Base-by-base conservation (phyloP, 2,113 vertebrate genomes). In the Falco punctatus region DNA sequence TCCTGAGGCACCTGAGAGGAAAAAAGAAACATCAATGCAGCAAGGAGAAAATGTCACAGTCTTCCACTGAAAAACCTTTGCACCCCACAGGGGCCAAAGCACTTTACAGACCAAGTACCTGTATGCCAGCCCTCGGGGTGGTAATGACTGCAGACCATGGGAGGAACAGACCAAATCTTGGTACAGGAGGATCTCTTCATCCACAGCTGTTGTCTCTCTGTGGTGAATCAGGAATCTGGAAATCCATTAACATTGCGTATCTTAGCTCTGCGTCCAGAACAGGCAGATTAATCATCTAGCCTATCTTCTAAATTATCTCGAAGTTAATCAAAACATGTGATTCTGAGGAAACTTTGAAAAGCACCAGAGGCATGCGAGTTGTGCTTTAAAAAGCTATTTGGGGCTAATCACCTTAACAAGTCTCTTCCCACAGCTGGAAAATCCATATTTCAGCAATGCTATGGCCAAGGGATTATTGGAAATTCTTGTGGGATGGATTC, bases 261-360 rank as follows among this genome's bases (percentile, higher is more conserved):
- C 19, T 87, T 75, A 91, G 49, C 32, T 91, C 55, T 58, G 22
- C 19, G 3, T 71, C 24, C 51, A 73, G 66, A 95, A 82, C 4
- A 85, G 54, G 22, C 24, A 73, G 32, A 93, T 81, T 82, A 85
- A 85, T 88, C 21, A 83, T 33, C 49, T 80, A 49, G 24, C 51
- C 44, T 81, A 42, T 72, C 70, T 80, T 92, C 30, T 80, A 88
- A 95, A 82, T 54, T 65, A 70, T 58, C 55, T 64, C 71, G 32
- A 72, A 94, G 24, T 93, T 30, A 96, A 77, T 88, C 74, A 94
- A 96, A 87, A 85, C 40, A 49, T n/a, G 15, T 95, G 19, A 58
- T 93, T 21, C 62, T 72, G 58, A 73, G 30, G 64, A 90, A 93
- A 91, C 23, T 26, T 26, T n/a, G 49, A 18, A 89, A 87, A 80